Conservation (phyloP, 2,888 invertebrate species). For the Mactromeris polynyma region DNA sequence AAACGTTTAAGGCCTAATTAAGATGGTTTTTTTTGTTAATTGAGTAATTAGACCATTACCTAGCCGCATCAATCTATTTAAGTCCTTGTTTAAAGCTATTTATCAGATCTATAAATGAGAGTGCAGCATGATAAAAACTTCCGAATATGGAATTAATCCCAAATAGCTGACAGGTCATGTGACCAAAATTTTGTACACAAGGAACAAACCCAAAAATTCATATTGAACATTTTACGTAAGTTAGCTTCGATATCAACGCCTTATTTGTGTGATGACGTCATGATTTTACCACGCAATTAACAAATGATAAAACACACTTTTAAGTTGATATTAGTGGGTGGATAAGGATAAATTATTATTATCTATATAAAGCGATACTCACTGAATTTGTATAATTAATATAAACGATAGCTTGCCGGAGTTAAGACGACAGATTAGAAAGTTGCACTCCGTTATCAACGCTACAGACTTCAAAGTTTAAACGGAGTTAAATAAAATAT, state of each 20-base stretch:
- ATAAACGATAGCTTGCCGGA: background rate
- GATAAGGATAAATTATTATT: background rate
- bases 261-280: conserved; percentile 15
- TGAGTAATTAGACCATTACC: background rate
- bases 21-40: too few relatives aligned
- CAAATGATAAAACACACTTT: conserved; percentile 2
- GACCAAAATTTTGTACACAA: background rate
- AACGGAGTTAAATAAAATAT: background rate
- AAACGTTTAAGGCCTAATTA: too few relatives aligned
- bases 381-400: conserved; percentile 10
- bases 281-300: background rate
- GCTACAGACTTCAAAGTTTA: background rate
- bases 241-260: background rate
- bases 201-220: background rate
- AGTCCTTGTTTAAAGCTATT: background rate
- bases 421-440: conserved; percentile 5
- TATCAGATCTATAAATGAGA: background rate
- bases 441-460: background rate
- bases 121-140: background rate
- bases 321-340: background rate
- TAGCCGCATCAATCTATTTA: background rate
- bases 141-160: conserved; percentile 21
- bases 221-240: background rate
- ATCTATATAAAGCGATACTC: background rate
- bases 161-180: conserved; percentile 5